Percentiles rank a stretch among this genome's conserved stretches.
phyloP scores from a whole-genome alignment of 2,888 invertebrate genomes.

The Alloscopus bannaensis region DNA sequence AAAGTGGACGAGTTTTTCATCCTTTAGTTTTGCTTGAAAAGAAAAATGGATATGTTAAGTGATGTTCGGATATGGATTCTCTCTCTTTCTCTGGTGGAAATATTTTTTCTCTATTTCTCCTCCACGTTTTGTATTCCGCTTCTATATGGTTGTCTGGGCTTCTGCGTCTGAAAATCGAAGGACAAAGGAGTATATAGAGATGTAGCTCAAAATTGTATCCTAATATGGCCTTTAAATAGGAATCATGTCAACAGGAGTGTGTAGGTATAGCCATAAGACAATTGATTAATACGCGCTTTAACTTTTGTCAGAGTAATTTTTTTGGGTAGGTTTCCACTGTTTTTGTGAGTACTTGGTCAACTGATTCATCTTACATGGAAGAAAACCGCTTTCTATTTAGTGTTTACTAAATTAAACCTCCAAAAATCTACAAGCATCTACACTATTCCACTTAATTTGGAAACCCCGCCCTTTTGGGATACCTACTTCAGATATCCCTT shows the following conservation, averaged over 20 bases:
- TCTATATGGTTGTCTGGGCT: slow-evolving; percentile 13
- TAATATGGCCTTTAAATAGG: slow-evolving; percentile 61
- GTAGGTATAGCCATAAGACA: no score
- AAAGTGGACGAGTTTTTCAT: slow-evolving; percentile 65
- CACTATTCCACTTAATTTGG: slow-evolving; percentile 42
- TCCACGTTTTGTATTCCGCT: slow-evolving; percentile 50
- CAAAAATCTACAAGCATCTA: no score
- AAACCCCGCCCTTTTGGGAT: slow-evolving; percentile 51
- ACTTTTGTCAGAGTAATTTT: no score
- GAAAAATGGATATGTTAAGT: slow-evolving; percentile 66
- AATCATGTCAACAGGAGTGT: slow-evolving; percentile 55
- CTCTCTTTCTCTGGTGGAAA: slow-evolving; percentile 59
- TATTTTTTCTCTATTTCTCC: slow-evolving; percentile 57
- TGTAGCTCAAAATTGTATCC: no score
- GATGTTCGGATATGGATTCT: slow-evolving; percentile 66
- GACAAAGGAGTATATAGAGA: slow-evolving; percentile 30
- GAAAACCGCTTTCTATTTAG: no score
- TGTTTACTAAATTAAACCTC: slow-evolving; percentile 58
- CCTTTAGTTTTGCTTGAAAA: slow-evolving; percentile 66
- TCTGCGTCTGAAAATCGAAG: not conserved
- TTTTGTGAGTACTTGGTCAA: no score
- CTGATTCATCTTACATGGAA: no score
- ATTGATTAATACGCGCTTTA: no score
- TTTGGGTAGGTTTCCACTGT: no score
- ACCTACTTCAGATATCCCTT: slow-evolving; percentile 53